Evolutionary conservation across 2,113 vertebrate genomes (phyloP), one percentile per base, ranked within the genome.

Genomic region (Oncorhynchus tshawytscha): DNA sequence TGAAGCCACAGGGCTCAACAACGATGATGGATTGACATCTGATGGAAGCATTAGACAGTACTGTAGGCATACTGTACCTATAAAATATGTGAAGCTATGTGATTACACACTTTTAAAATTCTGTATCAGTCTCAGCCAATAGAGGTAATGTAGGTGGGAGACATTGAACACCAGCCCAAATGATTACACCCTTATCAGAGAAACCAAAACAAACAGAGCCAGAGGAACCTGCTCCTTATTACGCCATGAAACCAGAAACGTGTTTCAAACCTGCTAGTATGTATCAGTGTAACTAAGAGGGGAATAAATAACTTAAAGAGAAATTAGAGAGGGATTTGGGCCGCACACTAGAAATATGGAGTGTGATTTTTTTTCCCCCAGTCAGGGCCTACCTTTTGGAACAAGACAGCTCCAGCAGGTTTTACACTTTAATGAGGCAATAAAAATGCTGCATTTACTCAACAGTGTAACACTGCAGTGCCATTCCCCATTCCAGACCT

Each of bases 391-490:
- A 87, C 84, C 79, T 84, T 60, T 85, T 80, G 78, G 79, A 72
- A 70, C 69, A 86, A 78, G 85, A 90, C 89, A 86, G 80, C 82
- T 85, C 70, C 59, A 75, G 78, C 78, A 84, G 77, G 70, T 59
- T 83, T 86, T 75, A 85, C 84, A 79, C 84, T 92, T 92, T 92
- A 93, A 92, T 89, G 88, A 92, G 81, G 89, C 89, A 90, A 88
- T 91, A 92, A 94, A 94, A 91, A 94, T 93, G 91, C 90, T 91
- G 94, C 88, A 90, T 94, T 94, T 90, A 87, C 87, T 87, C 70
- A 75, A 93, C 91, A 92, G 91, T 91, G 90, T 89, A 93, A 91
- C 87, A 90, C 91, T 84, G 88, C 85, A 85, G 88, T 86, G 88
- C 91, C 85, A 90, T 91, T 92, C 90, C 92, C 91, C 85, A 90